A percentile compares a stretch with the other conserved stretches of the same genome.
phyloP scores from a whole-genome alignment of 1,140 invertebrate species.

The Microvelia longipes region DNA sequence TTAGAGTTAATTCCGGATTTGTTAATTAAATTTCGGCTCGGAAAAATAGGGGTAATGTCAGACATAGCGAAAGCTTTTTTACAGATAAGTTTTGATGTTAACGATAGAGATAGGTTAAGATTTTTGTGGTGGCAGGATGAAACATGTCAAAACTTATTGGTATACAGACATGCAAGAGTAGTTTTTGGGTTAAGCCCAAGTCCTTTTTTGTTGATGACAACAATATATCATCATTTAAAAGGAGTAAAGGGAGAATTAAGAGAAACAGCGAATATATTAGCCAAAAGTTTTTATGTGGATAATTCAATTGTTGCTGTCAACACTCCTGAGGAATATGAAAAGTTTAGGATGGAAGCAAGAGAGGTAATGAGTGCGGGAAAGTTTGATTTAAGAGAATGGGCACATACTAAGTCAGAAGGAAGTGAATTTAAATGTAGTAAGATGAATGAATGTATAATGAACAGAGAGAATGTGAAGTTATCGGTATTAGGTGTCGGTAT shows the following conservation, averaged over 20 bases:
- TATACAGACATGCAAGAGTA: background rate
- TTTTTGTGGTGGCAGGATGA: background rate
- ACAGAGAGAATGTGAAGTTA: background rate
- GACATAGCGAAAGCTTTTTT: background rate
- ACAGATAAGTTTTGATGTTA: background rate
- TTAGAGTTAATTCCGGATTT: background rate
- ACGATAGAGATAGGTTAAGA: background rate
- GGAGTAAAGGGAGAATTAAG: background rate
- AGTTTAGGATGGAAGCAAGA: background rate
- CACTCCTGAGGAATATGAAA: background rate
- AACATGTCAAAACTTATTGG: background rate
- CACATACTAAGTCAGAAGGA: background rate
- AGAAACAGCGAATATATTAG: background rate
- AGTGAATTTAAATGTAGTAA: background rate
- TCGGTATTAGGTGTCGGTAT: background rate
- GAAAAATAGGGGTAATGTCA: background rate
- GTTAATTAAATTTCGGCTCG: background rate
- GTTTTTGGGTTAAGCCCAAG: background rate
- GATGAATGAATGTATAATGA: background rate
- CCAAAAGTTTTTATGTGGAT: background rate
- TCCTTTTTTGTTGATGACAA: background rate
- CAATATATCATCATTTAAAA: background rate
- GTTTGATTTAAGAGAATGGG: background rate
- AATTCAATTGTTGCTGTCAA: background rate
- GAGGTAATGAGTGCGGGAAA: background rate